Conservation (phyloP, 2,113 vertebrate genomes). For the Morone saxatilis region DNA sequence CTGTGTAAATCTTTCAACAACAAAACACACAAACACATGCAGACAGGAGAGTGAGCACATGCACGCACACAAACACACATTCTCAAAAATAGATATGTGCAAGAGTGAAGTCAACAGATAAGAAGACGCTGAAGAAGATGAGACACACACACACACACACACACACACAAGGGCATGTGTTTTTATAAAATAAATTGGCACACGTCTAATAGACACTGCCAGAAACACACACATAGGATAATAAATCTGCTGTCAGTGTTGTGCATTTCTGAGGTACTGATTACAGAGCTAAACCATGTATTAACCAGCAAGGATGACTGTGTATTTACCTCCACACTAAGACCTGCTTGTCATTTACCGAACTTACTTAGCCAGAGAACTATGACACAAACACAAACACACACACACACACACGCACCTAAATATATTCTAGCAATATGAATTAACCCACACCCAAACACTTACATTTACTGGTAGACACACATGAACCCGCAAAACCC, state of each 20-base stretch:
- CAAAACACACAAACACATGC: slow-evolving; percentile 64
- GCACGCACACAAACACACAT: slow-evolving; percentile 48
- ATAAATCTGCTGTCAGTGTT: slow-evolving; percentile 63
- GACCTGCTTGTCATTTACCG: slow-evolving; percentile 42
- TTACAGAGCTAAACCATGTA: slow-evolving; percentile 63
- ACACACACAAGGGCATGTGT: slow-evolving; percentile 12
- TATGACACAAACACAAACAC: not conserved
- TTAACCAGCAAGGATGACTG: slow-evolving; percentile 38
- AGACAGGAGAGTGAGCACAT: slow-evolving; percentile 49
- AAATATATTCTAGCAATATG: slow-evolving; percentile 21
- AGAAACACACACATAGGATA: slow-evolving; percentile 43
- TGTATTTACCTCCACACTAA: slow-evolving; percentile 46
- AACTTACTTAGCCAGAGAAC: slow-evolving; percentile 24
- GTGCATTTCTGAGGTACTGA: slow-evolving; percentile 49
- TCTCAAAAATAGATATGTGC: slow-evolving; percentile 27
- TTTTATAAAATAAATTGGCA: slow-evolving; percentile 14
- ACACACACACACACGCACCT: not conserved
- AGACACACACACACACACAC: slow-evolving; percentile 9
- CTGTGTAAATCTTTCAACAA: slow-evolving; percentile 76
- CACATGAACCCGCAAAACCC: slow-evolving; percentile 13
- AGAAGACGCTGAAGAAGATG: not conserved
- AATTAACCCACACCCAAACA: slow-evolving; percentile 6
- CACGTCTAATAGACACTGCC: slow-evolving; percentile 20
- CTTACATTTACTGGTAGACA: not conserved
- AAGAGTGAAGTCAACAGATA: not conserved